Base-by-base conservation (phyloP, 2,888 invertebrate species). In the Lasioglossum zephyrum region DNA sequence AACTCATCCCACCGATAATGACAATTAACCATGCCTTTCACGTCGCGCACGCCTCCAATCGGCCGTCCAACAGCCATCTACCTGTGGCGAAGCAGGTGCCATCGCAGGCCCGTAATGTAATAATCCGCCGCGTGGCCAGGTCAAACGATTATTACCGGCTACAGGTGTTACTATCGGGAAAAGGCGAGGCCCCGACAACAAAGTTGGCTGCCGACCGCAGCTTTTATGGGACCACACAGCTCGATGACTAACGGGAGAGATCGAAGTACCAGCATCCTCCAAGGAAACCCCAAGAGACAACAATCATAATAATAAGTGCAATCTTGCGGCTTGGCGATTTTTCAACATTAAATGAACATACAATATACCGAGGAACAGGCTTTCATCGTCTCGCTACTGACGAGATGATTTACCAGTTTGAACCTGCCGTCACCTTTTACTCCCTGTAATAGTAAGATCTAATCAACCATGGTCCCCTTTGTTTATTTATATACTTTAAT, bases 51-150 rank as follows among this genome's bases (percentile, higher is more conserved):
- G 49, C 63, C 53, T 60, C 69, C 79, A 41, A 77, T 70, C 77
- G 60, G 26, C 44, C 31, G 11, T 16, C 18, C 13, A 13, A 53
- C 47, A 22, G 16, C 8, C 66, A 6, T 70, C 26, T 78, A 81
- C 75, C 78, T 22, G 82, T 63, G 79, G 74, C 73, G 82, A 82
- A 77, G 86, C 87, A 87, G 87, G 82, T 87, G 86, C 86, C 79
- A 69, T 78, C 66, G 31, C 11, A 13, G 69, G 60, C 84, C n/a
- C 36, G 86, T 86, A 86, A 87, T 80, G 86, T 82, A 87, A 86
- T 87, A 87, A 87, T 86, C 87, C n/a, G 77, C 86, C 85, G 73
- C 84, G 84, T 86, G 85, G 73, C 77, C 86, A 75, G 87, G 87
- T 87, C 82, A 87, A 86, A 82, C 82, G 82, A 82, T 86, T 82